phyloP scores from a whole-genome alignment of 1,140 invertebrate species.

The Callitettix versicolor region DNA sequence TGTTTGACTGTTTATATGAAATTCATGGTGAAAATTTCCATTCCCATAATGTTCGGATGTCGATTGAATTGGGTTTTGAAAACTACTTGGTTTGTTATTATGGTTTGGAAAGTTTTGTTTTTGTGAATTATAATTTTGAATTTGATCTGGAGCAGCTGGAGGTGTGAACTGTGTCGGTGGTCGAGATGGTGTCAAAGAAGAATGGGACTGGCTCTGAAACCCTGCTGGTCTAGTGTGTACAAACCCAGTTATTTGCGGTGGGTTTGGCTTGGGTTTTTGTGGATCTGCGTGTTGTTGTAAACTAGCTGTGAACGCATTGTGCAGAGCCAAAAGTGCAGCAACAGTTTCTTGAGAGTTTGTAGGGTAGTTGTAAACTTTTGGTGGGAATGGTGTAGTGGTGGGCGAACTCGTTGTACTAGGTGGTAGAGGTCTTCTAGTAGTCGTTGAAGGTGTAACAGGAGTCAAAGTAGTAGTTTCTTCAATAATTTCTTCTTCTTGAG shows the following conservation, averaged over 20 bases:
- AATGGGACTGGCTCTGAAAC: conserved; percentile 1
- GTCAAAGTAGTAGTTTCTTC: conserved; percentile 18
- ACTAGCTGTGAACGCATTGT: conserved; percentile 27
- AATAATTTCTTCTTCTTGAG: not conserved
- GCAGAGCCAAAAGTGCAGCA: conserved; percentile 26
- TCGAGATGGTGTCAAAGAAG: not conserved
- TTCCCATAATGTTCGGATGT: conserved; percentile 22
- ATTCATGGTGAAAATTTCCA: conserved; percentile 19
- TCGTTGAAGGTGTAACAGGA: conserved; percentile 23
- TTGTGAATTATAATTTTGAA: not conserved
- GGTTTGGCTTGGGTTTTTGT: not conserved
- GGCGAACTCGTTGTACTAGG: conserved; percentile 24
- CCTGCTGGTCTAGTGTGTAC: not conserved
- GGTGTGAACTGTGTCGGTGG: conserved; percentile 1
- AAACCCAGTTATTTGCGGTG: not conserved
- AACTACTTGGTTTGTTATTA: not conserved
- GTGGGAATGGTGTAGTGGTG: conserved; percentile 23
- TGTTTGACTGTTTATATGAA: conserved; percentile 6
- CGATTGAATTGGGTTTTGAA: conserved; percentile 22
- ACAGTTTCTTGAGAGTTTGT: conserved; percentile 24
- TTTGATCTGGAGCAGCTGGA: not conserved
- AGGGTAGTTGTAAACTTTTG: conserved; percentile 17
- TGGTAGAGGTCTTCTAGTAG: conserved; percentile 21
- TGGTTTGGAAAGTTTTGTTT: not conserved
- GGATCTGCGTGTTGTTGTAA: conserved; percentile 18